Base-by-base conservation (phyloP, 2,113 vertebrate species). In the Desmodus rotundus region DNA sequence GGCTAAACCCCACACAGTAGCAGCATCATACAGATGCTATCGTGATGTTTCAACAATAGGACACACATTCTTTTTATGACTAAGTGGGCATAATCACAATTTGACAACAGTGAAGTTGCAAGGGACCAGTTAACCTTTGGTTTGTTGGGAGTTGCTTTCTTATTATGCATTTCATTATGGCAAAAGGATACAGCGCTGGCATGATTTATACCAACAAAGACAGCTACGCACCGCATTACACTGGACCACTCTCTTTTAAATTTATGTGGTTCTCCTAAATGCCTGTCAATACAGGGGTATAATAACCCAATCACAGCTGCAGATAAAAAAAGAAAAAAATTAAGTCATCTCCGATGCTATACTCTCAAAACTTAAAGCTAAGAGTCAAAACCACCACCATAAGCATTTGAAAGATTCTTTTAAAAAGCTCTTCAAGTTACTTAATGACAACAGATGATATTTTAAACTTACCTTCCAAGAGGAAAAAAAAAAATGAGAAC, bases 201-300 rank as follows among this genome's bases (percentile, higher is more conserved):
- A 31, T 99, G 99, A 98, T 99, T 99, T 98, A 99, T 99, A 93
- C 99, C 99, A 97, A 99, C 99, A 97, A 99, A 99, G 97, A 99
- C 99, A 2, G 99, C 99, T 88, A 99, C 99, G 24, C 99, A 99
- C 97, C 99, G 99, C 99, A 99, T 99, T 87, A 99, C 99, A 93
- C 99, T 99, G 96, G 99, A 99, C 99, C 99, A 99, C 96, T 99
- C 99, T 94, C 99, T 98, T 97, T 99, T 99, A 98, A 99, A 99
- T 97, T 99, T 99, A 98, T 99, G 99, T 50, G 99, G 99, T 96
- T 99, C 99, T 54, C 99, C 99, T 92, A 99, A 98, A 93, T 98
- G 99, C 85, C 98, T 98, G 99, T 99, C 99, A 96, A 99, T 99
- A 98, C 99, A 99, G 24, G 99, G 99, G 98, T 99, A 99, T 98